phyloP scores from a whole-genome alignment of 2,797 vertebrate species.

The Dallia pectoralis region DNA sequence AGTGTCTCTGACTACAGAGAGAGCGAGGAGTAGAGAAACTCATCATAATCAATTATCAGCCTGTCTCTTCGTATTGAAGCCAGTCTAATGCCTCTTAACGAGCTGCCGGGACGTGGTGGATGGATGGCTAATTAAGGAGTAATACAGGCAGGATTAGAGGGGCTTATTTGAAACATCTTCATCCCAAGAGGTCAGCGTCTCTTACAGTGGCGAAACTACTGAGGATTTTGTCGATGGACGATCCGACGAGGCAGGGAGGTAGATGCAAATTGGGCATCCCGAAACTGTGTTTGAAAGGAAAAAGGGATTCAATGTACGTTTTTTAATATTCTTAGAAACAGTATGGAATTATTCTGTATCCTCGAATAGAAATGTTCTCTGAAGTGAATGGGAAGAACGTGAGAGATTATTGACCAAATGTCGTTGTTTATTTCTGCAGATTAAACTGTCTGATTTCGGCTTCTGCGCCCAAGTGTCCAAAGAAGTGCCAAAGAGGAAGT shows the following conservation, averaged over 20 bases:
- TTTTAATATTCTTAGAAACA: too few species aligned
- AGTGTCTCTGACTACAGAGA: constrained; percentile 31
- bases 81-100: constrained; percentile 61
- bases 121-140: constrained; percentile 60
- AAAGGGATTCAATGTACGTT: too few species aligned
- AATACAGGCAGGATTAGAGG: constrained; percentile 60
- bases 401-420: background rate
- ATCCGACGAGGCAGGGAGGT: too few species aligned
- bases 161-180: constrained; percentile 47
- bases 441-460: constrained; percentile 96
- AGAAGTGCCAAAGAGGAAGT: constrained; percentile 97
- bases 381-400: background rate
- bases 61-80: constrained; percentile 68
- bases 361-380: background rate
- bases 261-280: too few species aligned
- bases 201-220: background rate
- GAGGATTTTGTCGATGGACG: background rate
- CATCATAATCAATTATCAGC: constrained; percentile 67
- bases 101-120: constrained; percentile 69
- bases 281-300: too few species aligned
- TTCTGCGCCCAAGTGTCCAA: constrained; percentile 99
- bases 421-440: constrained; percentile 67
- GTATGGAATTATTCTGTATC: background rate
- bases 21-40: constrained; percentile 38
- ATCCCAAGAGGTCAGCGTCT: constrained; percentile 51